phyloP scores from a whole-genome alignment of 1,140 invertebrate genomes.

The Apis florea region DNA sequence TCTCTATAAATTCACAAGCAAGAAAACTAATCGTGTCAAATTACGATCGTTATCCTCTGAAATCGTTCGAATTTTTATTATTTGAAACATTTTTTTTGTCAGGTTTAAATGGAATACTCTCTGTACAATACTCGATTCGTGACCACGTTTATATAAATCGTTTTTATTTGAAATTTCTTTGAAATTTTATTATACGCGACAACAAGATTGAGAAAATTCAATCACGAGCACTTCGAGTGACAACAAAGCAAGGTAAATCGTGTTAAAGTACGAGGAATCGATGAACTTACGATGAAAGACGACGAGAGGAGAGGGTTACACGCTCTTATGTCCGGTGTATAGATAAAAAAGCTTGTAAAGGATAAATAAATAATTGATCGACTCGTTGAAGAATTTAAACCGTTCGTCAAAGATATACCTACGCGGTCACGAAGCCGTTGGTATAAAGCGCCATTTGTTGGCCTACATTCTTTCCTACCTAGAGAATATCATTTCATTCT shows the following conservation, averaged over 20 bases:
- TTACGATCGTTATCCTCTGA: too few species aligned
- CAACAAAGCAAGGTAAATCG: background rate
- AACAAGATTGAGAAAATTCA: too few species aligned
- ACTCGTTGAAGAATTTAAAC: constrained; percentile 63
- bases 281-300: background rate
- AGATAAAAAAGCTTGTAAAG: constrained; percentile 31
- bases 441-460: constrained; percentile 53
- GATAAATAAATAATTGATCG: constrained; percentile 63
- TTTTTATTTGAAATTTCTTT: too few species aligned
- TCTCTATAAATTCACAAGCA: too few species aligned
- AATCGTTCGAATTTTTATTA: too few species aligned
- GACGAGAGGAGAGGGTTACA: background rate
- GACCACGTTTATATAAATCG: too few species aligned
- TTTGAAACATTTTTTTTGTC: too few species aligned
- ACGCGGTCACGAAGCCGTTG: constrained; percentile 28
- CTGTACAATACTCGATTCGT: too few species aligned
- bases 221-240: too few species aligned
- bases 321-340: constrained; percentile 30
- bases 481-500: constrained; percentile 16
- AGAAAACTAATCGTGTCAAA: too few species aligned
- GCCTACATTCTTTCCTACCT: constrained; percentile 45
- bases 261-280: background rate
- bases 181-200: too few species aligned
- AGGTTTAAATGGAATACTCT: too few species aligned
- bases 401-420: constrained; percentile 37